These are phyloP conservation scores for Otus scops DNA, from an alignment of 2,797 vertebrate species.

Conservation along the genomic window DNA sequence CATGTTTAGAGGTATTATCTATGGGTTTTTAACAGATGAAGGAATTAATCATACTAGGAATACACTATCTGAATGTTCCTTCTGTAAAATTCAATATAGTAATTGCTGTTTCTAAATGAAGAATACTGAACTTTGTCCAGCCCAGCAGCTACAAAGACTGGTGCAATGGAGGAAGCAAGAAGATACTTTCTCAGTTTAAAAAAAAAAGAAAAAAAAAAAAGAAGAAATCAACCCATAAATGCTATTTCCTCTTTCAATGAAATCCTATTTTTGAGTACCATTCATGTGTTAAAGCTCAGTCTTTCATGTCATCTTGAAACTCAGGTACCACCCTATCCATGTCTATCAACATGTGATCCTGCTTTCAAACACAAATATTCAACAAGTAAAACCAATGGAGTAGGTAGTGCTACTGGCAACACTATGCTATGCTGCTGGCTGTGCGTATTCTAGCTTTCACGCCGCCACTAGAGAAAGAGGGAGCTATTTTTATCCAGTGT, in stretches of 20 bases:
- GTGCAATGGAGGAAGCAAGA: neutral
- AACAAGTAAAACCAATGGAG: neutral
- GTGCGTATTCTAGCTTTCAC: neutral
- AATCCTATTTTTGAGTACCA: neutral
- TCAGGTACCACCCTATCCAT: neutral
- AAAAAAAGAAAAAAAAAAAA: neutral
- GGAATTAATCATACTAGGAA: neutral
- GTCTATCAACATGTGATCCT: neutral
- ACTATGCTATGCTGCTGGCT: neutral
- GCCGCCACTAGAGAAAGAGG: neutral
- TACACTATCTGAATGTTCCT: neutral
- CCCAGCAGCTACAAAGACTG: neutral
- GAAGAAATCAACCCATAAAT: no score
- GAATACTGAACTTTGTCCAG: neutral
- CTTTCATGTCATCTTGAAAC: neutral
- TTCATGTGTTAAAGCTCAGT: neutral
- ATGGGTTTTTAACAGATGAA: neutral
- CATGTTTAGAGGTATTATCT: neutral
- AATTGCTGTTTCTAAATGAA: neutral
- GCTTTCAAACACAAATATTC: neutral
- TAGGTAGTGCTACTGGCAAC: neutral
- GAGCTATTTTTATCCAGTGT: neutral
- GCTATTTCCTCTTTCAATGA: neutral
- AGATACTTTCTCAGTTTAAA: neutral
- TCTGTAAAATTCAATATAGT: neutral